Evolutionary conservation across 2,797 vertebrate genomes (phyloP).

Genomic region (Sebastes diaconus): DNA sequence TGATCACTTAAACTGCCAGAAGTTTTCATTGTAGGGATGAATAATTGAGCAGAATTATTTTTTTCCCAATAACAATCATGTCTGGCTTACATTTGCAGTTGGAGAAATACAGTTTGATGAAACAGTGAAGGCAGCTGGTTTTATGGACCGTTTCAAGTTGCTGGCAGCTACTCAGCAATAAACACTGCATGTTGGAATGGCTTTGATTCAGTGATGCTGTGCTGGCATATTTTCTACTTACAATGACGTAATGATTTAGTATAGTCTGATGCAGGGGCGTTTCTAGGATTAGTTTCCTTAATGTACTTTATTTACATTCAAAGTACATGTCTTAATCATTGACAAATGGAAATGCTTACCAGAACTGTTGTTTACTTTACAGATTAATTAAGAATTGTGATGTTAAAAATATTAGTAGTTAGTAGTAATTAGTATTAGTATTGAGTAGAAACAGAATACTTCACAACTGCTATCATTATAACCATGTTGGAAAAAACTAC

Average conservation of each 20-base stretch:
- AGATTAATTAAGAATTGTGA: too few relatives aligned
- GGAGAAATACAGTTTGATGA: constrained; percentile 5
- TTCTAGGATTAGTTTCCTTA: background rate
- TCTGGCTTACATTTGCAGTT: background rate
- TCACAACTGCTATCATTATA: background rate
- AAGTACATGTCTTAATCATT: background rate
- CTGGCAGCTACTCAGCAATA: background rate
- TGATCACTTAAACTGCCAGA: background rate
- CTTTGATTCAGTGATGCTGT: constrained; percentile 23
- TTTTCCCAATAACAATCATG: background rate
- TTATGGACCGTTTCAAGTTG: constrained; percentile 24
- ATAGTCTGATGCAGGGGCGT: background rate
- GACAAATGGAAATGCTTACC: fast-evolving
- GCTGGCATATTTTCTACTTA: constrained; percentile 2
- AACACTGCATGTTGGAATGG: background rate
- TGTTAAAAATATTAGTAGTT: background rate
- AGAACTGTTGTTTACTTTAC: background rate
- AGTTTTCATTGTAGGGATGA: background rate
- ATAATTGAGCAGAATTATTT: background rate
- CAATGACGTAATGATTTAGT: background rate
- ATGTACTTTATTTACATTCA: background rate
- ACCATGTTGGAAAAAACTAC: background rate
- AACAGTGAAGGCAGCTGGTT: constrained; percentile 7
- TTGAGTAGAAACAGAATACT: background rate
- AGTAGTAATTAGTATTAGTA: background rate